Evolutionary conservation across 2,888 invertebrate species (phyloP), one percentile per base, ranked within the genome.

Genomic region (Acheta domesticus): DNA sequence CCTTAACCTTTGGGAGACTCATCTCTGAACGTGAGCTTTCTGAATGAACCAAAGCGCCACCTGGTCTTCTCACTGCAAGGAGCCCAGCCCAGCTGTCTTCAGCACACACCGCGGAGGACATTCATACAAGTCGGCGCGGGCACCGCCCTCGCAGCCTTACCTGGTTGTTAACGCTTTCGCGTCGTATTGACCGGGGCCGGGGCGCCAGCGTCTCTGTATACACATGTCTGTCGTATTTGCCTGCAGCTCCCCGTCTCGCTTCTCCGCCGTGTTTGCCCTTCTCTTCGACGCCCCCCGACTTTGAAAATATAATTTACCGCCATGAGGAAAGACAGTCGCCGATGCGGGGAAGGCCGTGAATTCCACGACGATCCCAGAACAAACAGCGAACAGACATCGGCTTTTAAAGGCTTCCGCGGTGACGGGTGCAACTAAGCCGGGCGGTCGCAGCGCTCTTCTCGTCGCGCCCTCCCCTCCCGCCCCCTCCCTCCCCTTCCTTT

Each of bases 401-500:
- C 62, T 62, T 62, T 62, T 62, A 62, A 62, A 62, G 62, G 62
- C 62, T 62, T 62, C n/a, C 62, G 62, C 36, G 36, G 36, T 36
- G 36, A 36, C 36, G 36, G 36, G 36, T 36, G 36, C 36, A 36
- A 36, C 36, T 36, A 36, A 36, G 36, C 36, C 36, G 8, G 36
- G 36, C 36, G 36, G 36, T 62, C n/a, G 14, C n/a, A n/a, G n/a
- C 62, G 62, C n/a, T 62, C 62, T 62, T n/a, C n/a, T 62, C 62
- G 62, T 62, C 62, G 16, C 62, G 62, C 62, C 14, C 1, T 62
- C 62, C 48, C n/a, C 49, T 76, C 14, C 73, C 14, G 73, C 36
- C 14, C 76, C 48, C 19, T 49, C 75, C 80, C 74, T 48, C 48
- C 75, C 20, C 49, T 76, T 21, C 20, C 75, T 78, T 80, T 80